Conservation (phyloP, 2,113 vertebrate species). For the Oryzias javanicus region DNA sequence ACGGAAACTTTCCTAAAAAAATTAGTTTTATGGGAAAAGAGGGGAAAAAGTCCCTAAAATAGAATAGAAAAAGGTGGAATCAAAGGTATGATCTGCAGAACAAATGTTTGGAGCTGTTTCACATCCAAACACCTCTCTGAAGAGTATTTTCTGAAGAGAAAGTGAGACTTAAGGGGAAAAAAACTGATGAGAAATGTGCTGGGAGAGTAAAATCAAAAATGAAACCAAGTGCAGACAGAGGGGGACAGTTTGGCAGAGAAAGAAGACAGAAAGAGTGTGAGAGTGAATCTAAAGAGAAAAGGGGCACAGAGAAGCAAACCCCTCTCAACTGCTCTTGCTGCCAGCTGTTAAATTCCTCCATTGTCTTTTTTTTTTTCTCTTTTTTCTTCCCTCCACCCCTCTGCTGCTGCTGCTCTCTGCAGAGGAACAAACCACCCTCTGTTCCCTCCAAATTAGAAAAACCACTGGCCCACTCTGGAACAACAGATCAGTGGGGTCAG, state of each 20-base stretch:
- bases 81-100: conserved; percentile 27
- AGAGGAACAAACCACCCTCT: conserved; percentile 50
- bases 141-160: not conserved
- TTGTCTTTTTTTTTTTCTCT: conserved; percentile 39
- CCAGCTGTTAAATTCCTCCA: conserved; percentile 66
- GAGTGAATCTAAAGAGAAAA: not conserved
- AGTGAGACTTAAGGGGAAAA: conserved; percentile 22
- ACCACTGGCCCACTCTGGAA: conserved; percentile 23
- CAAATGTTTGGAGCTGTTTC: conserved; percentile 26
- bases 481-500: conserved; percentile 59
- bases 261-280: not conserved
- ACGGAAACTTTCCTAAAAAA: not conserved
- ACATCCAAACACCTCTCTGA: conserved; percentile 17
- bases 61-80: conserved; percentile 8
- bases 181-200: not conserved
- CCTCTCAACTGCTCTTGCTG: conserved; percentile 17
- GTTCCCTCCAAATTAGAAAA: conserved; percentile 30
- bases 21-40: not conserved
- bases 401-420: conserved; percentile 22
- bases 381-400: conserved; percentile 17
- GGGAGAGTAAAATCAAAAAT: not conserved
- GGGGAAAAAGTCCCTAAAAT: not conserved
- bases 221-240: not conserved
- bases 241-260: not conserved
- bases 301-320: not conserved